Evolutionary conservation across 2,888 invertebrate species (phyloP).

Genomic region (Petrolisthes cinctipes): DNA sequence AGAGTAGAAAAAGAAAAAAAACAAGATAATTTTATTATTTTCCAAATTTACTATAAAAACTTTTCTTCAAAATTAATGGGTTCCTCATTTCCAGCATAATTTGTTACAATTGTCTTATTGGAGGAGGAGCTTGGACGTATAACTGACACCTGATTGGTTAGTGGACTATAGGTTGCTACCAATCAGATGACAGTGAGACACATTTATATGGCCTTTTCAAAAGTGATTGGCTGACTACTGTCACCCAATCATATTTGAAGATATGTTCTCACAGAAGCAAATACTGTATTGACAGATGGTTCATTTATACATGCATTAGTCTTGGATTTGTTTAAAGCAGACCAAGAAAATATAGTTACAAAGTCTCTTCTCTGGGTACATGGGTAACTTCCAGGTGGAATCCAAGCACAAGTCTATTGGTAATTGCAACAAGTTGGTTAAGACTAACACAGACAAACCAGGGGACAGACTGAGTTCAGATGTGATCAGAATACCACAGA

Average conservation of each 20-base stretch:
- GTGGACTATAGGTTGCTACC: constrained; percentile 49
- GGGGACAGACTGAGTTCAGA: constrained; percentile 31
- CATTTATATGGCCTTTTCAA: constrained; percentile 56
- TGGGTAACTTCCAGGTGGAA: constrained; percentile 40
- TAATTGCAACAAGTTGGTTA: constrained; percentile 51
- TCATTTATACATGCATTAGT: constrained; percentile 57
- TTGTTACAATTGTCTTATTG: constrained; percentile 55
- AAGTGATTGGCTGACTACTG: constrained; percentile 50
- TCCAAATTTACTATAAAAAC: constrained; percentile 61
- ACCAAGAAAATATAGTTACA: constrained; percentile 54
- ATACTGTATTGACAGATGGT: constrained; percentile 50
- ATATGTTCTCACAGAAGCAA: constrained; percentile 54
- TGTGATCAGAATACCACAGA: constrained; percentile 30
- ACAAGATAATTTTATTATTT: constrained; percentile 62
- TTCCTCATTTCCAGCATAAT: constrained; percentile 56
- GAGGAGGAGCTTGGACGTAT: constrained; percentile 61
- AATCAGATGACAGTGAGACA: constrained; percentile 59
- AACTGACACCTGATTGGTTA: constrained; percentile 60
- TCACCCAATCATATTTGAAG: constrained; percentile 42
- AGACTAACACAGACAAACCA: constrained; percentile 41
- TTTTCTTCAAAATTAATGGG: constrained; percentile 60
- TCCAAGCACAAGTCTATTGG: constrained; percentile 39
- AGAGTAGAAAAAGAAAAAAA: constrained; percentile 47
- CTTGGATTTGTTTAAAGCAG: constrained; percentile 48
- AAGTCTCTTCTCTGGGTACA: constrained; percentile 45